Evolutionary conservation across 2,888 invertebrate genomes (phyloP).

Genomic region (Noctua fimbriata): DNA sequence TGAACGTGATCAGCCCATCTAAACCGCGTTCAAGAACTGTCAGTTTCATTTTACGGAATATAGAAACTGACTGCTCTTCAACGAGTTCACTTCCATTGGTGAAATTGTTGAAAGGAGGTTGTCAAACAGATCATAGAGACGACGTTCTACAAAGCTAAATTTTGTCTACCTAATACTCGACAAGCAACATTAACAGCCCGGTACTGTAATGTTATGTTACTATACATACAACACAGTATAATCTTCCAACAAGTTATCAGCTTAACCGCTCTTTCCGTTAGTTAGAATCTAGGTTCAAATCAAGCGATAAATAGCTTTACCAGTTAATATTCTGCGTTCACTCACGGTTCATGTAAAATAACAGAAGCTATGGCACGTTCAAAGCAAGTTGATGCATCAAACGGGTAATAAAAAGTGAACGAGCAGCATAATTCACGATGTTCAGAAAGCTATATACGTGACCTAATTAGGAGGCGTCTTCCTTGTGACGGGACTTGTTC

Average conservation of each 20-base stretch:
- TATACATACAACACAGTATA: conserved; percentile 23
- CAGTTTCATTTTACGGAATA: neutral
- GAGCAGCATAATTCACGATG: conserved; percentile 70
- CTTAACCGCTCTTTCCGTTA: conserved; percentile 46
- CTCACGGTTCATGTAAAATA: conserved; percentile 52
- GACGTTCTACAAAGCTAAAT: neutral
- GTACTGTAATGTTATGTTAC: neutral
- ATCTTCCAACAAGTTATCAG: conserved; percentile 45
- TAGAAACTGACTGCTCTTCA: neutral
- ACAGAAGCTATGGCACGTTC: conserved; percentile 52
- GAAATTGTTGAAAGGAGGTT: neutral
- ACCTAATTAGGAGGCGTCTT: conserved; percentile 77
- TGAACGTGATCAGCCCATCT: neutral
- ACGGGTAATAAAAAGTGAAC: conserved; percentile 68
- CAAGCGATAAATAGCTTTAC: conserved; percentile 46
- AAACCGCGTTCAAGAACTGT: neutral
- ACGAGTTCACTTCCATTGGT: neutral
- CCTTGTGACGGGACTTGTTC: conserved; percentile 42
- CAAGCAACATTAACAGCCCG: neutral
- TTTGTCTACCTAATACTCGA: neutral
- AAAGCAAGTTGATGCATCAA: conserved; percentile 63
- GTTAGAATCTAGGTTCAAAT: conserved; percentile 52
- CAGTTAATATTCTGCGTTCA: conserved; percentile 53
- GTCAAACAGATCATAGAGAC: too few species aligned
- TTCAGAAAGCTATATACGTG: conserved; percentile 70